A percentile compares a stretch with the other conserved stretches of the same genome.
These are phyloP conservation scores for Thera britannica DNA, from an alignment of 2,888 invertebrate species.

Conservation along the genomic window DNA sequence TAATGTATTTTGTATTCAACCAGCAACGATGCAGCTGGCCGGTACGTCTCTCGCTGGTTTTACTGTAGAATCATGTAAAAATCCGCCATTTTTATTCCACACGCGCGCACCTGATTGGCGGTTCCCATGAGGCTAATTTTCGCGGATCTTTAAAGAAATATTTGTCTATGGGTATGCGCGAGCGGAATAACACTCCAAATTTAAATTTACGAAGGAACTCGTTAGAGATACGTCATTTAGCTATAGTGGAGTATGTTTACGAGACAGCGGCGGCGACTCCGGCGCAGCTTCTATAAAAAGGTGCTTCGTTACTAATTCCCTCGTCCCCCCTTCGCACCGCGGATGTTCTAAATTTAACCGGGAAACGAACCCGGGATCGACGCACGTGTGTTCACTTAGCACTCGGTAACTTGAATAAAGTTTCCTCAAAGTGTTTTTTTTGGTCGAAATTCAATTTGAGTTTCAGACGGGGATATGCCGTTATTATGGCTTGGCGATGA, in stretches of 20 bases:
- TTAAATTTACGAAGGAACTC: slow-evolving; percentile 43
- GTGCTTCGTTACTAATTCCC: slow-evolving; percentile 72
- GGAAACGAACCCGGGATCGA: slow-evolving; percentile 68
- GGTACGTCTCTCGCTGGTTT: slow-evolving; percentile 74
- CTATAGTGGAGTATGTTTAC: slow-evolving; percentile 46
- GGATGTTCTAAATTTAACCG: slow-evolving; percentile 73
- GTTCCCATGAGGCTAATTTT: slow-evolving; percentile 83
- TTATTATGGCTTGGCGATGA: slow-evolving; percentile 30
- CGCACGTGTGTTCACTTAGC: slow-evolving; percentile 80
- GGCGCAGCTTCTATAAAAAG: slow-evolving; percentile 80
- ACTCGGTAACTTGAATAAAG: slow-evolving; percentile 72
- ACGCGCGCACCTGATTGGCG: slow-evolving; percentile 76
- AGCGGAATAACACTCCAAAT: slow-evolving; percentile 43
- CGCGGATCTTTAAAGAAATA: slow-evolving; percentile 64
- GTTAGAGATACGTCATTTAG: slow-evolving; percentile 44
- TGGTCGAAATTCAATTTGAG: slow-evolving; percentile 41
- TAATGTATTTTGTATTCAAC: slow-evolving; percentile 80
- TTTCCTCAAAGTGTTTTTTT: slow-evolving; percentile 51
- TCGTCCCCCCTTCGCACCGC: slow-evolving; percentile 49
- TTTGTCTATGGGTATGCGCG: slow-evolving; percentile 55
- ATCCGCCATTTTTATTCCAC: slow-evolving; percentile 77
- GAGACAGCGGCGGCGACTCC: slow-evolving; percentile 53
- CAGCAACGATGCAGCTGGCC: slow-evolving; percentile 65
- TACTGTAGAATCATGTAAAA: slow-evolving; percentile 83
- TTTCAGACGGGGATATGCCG: slow-evolving; percentile 32